Evolutionary conservation across 2,888 invertebrate genomes (phyloP), one percentile per base, ranked within the genome.

Genomic region (Ceraclea dissimilis): DNA sequence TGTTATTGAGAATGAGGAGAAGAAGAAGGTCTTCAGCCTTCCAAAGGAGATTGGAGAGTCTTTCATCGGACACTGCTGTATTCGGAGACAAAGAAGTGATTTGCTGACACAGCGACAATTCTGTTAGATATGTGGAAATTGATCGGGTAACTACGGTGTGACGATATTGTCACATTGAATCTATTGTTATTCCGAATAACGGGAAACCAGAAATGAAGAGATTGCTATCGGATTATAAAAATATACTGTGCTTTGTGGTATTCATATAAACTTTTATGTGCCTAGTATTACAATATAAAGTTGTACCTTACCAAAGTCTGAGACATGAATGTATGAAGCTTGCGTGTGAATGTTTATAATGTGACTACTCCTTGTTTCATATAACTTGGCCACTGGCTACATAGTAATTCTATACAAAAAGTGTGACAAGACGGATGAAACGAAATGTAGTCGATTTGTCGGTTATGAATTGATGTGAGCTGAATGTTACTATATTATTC

Each of bases 41-140:
- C 26, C 89, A 90, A 70, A 88, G 88, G 63, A 81, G 89, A 4
- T 80, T 90, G 60, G 89, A 89, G 69, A 89, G 89, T 63, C 77
- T 90, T 52, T 88, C 88, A 57, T 86, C 87, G 22, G 90, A 90
- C 73, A 89, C 90, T 63, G 89, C 88, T 63, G 88, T 89, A 62
- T 83, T 90, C 66, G 90, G 89, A 66, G 89, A 89, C 67, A 90
- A 90, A 72, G 90, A 90, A 73, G 88, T 90, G 77, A 90, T 91
- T 83, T 90, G 91, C 91, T 92, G 92, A 92, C 91, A 90, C 82
- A 90, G 86, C 86, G 90, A 91, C 83, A 89, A 89, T 88, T 90
- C 91, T 85, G 91, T 90, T 78, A 88, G 90, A 71, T 92, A 91
- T 74, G 89, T 91, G 70, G 91, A 92, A 75, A 85, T 92, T 66